These are phyloP conservation scores for Eunapius fragilis DNA, from an alignment of 37 sponge, comb jelly and placozoan genomes.

Conservation along the genomic window DNA sequence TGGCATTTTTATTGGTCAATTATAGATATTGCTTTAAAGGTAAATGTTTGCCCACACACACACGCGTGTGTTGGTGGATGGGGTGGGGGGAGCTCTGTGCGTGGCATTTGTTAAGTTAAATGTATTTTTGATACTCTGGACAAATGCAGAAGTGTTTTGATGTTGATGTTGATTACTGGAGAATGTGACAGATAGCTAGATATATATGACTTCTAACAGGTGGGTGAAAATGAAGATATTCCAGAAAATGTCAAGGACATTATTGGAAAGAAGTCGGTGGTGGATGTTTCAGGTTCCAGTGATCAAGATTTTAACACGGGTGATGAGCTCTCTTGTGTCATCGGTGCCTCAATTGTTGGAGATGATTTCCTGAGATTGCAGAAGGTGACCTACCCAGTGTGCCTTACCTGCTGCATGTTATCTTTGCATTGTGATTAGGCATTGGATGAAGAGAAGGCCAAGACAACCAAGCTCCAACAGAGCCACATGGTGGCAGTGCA, in stretches of 20 bases:
- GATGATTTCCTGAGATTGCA: neutral
- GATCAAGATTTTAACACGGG: neutral
- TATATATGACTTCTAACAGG: conserved; percentile 1
- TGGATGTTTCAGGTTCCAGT: neutral
- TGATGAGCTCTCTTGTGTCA: neutral
- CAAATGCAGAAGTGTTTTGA: too few species aligned
- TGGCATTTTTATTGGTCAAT: neutral
- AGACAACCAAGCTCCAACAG: neutral
- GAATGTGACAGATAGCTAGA: neutral
- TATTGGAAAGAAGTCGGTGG: conserved; percentile 11
- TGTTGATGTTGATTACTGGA: too few species aligned
- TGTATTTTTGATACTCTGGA: too few species aligned
- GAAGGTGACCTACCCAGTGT: neutral
- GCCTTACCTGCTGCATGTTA: neutral
- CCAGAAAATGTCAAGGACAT: conserved; percentile 30
- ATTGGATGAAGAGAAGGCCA: neutral
- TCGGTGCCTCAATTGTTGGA: neutral
- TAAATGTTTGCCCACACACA: neutral
- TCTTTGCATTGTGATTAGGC: neutral
- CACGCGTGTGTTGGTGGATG: neutral
- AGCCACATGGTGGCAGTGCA: neutral
- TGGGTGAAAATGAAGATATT: conserved; percentile 21
- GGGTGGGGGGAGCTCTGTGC: neutral
- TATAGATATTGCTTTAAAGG: neutral
- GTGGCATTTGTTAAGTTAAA: neutral